Evolutionary conservation across 2,113 vertebrate species (phyloP).

Genomic region (Colinus virginianus): DNA sequence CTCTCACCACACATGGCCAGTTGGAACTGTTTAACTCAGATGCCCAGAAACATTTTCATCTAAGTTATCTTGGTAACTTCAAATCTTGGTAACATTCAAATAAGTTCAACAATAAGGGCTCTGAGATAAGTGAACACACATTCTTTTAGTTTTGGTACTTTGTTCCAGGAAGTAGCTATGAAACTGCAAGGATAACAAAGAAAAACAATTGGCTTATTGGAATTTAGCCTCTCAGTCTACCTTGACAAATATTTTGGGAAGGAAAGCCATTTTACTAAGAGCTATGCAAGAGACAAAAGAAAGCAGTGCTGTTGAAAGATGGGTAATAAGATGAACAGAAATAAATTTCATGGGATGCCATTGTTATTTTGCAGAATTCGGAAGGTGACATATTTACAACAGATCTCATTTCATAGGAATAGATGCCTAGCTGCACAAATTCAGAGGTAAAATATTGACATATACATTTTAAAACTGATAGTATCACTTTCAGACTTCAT

Average conservation of each 20-base stretch:
- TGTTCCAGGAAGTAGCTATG: not conserved
- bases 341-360: not conserved
- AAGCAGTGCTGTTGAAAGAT: not conserved
- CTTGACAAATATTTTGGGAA: not conserved
- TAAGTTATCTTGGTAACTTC: not conserved
- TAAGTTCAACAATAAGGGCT: not conserved
- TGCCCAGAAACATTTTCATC: not conserved
- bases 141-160: not conserved
- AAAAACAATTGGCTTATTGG: not conserved
- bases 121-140: not conserved
- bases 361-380: not conserved
- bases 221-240: not conserved
- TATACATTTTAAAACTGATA: not conserved
- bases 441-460: not conserved
- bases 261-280: not conserved
- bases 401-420: not conserved
- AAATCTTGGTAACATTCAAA: not conserved
- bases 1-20: not conserved
- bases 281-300: not conserved
- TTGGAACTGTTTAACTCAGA: not conserved
- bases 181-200: not conserved
- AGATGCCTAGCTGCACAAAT: not conserved
- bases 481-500: not conserved
- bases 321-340: accelerated
- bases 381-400: not conserved